Conservation (phyloP, 2,113 vertebrate species). For the Eidolon helvum region DNA sequence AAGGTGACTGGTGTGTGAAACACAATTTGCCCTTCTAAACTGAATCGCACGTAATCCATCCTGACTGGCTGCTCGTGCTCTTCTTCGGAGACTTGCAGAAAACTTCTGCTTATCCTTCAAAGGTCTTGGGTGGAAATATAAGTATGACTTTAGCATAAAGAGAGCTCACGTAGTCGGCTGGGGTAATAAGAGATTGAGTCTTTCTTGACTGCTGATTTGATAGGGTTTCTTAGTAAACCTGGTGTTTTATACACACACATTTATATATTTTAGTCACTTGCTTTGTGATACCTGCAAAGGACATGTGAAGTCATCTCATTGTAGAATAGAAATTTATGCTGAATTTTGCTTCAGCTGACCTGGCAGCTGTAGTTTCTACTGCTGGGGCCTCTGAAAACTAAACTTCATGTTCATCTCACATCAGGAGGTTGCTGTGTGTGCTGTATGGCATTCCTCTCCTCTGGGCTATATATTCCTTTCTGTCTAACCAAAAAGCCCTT, state of each 20-base stretch:
- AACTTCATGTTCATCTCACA: not conserved
- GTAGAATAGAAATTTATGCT: not conserved
- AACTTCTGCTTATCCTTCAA: not conserved
- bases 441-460: not conserved
- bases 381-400: not conserved
- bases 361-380: not conserved
- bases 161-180: not conserved
- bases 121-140: not conserved
- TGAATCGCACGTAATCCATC: not conserved
- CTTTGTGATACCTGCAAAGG: not conserved
- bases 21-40: conserved; percentile 45
- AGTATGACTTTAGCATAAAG: not conserved
- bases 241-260: not conserved
- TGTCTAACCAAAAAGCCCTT: not conserved
- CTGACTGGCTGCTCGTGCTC: not conserved
- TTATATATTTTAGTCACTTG: not conserved
- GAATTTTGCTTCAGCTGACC: not conserved
- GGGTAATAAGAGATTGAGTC: not conserved
- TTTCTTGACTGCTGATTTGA: not conserved
- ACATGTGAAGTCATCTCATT: not conserved
- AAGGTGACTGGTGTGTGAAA: conserved; percentile 67
- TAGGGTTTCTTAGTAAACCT: not conserved
- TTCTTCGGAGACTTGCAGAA: not conserved
- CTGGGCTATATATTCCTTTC: not conserved
- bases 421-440: not conserved